Conservation (phyloP, 2,888 invertebrate genomes). For the Caenorhabditis sp. region DNA sequence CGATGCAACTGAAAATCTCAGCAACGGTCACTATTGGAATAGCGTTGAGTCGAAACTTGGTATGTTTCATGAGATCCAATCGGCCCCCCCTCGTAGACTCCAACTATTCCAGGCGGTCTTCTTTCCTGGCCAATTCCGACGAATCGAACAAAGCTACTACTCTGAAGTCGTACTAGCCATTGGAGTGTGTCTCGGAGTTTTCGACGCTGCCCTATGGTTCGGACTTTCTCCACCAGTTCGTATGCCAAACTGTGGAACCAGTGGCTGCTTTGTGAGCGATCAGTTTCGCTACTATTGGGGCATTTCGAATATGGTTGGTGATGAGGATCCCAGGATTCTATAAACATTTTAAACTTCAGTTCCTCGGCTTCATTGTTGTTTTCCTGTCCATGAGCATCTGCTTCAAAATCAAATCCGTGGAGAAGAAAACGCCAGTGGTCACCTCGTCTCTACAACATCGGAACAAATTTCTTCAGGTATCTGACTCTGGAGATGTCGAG, state of each 20-base stretch:
- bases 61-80: too few species aligned
- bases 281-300: constrained; percentile 58
- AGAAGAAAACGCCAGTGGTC: constrained; percentile 1
- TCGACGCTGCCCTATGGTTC: constrained; percentile 47
- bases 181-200: constrained; percentile 8
- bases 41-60: constrained; percentile 49
- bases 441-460: constrained; percentile 9
- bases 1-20: constrained; percentile 55
- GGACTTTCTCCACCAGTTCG: constrained; percentile 25
- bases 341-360: constrained; percentile 20
- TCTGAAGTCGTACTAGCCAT: constrained; percentile 7
- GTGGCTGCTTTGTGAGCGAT: constrained; percentile 60
- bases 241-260: constrained; percentile 49
- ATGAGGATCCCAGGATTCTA: too few species aligned
- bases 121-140: constrained; percentile 22
- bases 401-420: constrained; percentile 54
- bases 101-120: constrained; percentile 40
- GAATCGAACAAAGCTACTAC: constrained; percentile 45
- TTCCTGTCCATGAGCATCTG: constrained; percentile 31
- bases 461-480: constrained; percentile 38
- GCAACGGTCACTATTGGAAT: constrained; percentile 48
- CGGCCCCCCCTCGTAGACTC: too few species aligned
- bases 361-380: constrained; percentile 48
- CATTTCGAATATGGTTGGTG: constrained; percentile 53
- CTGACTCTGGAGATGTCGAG: neutral